Conservation (phyloP, 2,888 invertebrate genomes). For the Acanthosepion lycidas region DNA sequence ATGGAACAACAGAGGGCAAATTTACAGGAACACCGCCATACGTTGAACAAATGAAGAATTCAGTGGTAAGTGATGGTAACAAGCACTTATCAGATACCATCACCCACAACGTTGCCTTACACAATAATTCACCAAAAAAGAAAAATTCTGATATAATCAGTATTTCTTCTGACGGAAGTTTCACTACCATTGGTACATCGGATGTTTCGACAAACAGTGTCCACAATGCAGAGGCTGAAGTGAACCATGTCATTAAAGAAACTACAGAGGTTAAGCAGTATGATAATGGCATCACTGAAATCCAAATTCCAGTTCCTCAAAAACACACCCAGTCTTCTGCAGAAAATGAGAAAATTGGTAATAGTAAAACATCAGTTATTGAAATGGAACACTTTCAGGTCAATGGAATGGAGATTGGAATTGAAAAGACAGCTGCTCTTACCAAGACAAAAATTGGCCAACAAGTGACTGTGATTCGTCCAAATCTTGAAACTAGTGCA, state of each 20-base stretch:
- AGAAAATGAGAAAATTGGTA: neutral
- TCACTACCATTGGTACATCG: neutral
- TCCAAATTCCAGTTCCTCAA: neutral
- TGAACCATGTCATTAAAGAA: neutral
- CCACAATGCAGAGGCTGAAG: neutral
- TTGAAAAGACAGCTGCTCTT: neutral
- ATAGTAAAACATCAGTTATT: neutral
- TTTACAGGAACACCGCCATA: neutral
- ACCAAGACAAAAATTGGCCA: neutral
- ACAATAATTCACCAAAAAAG: neutral
- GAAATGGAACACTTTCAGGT: neutral
- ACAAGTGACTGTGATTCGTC: neutral
- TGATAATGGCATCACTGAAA: neutral
- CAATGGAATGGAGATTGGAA: neutral
- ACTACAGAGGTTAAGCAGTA: neutral
- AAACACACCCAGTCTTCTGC: neutral
- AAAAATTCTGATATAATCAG: neutral
- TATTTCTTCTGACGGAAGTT: conserved; percentile 38
- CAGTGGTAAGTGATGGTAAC: neutral
- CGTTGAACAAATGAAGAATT: neutral
- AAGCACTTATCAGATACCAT: neutral
- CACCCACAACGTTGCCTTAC: neutral
- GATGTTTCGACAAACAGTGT: neutral
- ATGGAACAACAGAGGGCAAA: neutral
- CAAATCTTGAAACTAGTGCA: neutral